Evolutionary conservation across 2,888 invertebrate species (phyloP), one percentile per base, ranked within the genome.

Genomic region (Stegophylla sp.): DNA sequence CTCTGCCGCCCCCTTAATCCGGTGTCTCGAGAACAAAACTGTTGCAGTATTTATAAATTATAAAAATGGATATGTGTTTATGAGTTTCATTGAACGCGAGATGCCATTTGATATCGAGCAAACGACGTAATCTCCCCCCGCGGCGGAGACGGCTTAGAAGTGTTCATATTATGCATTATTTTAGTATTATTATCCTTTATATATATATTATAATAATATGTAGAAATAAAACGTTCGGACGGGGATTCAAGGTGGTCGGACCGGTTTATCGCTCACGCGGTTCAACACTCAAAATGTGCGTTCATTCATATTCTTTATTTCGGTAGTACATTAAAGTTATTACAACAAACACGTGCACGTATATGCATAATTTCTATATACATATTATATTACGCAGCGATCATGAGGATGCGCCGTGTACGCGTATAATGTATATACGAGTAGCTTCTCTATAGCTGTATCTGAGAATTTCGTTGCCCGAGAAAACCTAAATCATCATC

Each of bases 261-360:
- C 79, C 79, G 79, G 79, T 79, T 79, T 48, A n/a, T n/a, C n/a
- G n/a, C n/a, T 28, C 64, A 12, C 20, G 34, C 34, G 17, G 34
- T 34, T 1, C 23, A 67, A 53, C 76, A 34, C 56, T 67, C 69
- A 26, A 79, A 71, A 79, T 53, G 67, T 69, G 48, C 41, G 61
- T 79, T 71, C 79, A 79, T 79, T 79, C 79, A 79, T 79, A 5
- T 34, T 71, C 51, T 67, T 59, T 69, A 71, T 61, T 79, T 79
- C 51, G 20, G 61, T 71, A 15, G 71, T 43, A 53, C 43, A 26
- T 76, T 74, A 76, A 76, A 64, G 53, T 81, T 72, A 64, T 72
- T 81, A 74, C 63, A 64, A 41, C 23, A 63, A 34, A n/a, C 48
- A 13, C 43, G 63, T 17, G 41, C 48, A 73, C 7, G 41, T 81